Base-by-base conservation (phyloP, 2,113 vertebrate species). In the Microtus oregoni region DNA sequence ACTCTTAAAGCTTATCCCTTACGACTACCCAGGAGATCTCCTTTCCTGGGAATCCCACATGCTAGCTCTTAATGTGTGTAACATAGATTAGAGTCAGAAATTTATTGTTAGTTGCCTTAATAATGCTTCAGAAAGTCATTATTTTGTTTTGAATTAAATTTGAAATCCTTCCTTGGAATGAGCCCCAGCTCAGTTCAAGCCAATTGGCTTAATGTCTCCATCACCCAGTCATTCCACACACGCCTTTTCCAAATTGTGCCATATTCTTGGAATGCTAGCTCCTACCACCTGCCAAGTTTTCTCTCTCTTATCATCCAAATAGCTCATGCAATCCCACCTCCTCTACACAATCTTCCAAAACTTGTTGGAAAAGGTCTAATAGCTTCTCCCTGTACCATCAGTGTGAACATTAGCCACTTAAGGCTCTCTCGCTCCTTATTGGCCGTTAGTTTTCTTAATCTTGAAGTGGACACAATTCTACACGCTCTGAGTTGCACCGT, bases 101-200 rank as follows among this genome's bases (percentile, higher is more conserved):
- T 72, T 11, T 68, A 96, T 88, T 86, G 55, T 89, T 65, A 89
- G 92, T 92, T 94, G 89, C 91, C 82, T 70, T 72, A 76, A 92
- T 92, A 70, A 96, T 89, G 86, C 72, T 82, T 91, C 47, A 58
- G 94, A 97, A 97, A 97, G 86, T 95, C 93, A 92, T 96, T 91
- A 97, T 95, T 97, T 97, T 97, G 96, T 96, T 97, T 95, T 92
- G 96, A 97, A 89, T 97, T 91, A 76, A 96, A 96, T 95, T 79
- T 92, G 92, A 97, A 97, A 96, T 86, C 89, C 77, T 97, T 96
- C 86, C 86, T 93, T 97, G 96, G 97, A 98, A 94, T 58, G 73
- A 83, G 77, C 77, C 41, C 82, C 86, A 70, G 63, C 72, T 86
- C 41, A 10, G 0, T 86, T 70, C 61, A 70, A 89, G 97, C 97